These are phyloP conservation scores for Aramus guarauna DNA, from an alignment of 2,113 vertebrate genomes.

Conservation along the genomic window DNA sequence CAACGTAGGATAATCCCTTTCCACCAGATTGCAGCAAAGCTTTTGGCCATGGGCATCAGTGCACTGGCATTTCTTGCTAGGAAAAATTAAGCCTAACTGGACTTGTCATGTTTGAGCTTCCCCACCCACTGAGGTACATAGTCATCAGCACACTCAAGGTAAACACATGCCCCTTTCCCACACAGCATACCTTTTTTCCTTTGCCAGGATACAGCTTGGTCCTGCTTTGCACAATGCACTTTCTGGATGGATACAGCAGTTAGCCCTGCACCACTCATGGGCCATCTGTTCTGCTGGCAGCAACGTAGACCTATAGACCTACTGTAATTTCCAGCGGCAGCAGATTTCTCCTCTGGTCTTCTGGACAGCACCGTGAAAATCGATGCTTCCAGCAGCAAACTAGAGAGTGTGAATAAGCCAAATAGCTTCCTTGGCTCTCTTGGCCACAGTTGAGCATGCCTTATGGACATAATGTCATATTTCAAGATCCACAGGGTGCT, in stretches of 20 bases:
- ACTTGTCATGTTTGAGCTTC: background rate
- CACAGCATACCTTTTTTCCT: background rate
- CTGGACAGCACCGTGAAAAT: background rate
- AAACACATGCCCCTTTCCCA: background rate
- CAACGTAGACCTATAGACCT: background rate
- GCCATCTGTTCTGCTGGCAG: background rate
- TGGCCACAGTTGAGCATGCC: fast-evolving
- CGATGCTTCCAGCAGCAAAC: background rate
- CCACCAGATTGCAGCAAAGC: background rate
- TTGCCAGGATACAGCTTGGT: background rate
- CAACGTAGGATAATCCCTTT: background rate
- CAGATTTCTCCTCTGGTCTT: background rate
- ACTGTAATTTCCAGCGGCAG: background rate
- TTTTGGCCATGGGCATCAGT: background rate
- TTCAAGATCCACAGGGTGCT: background rate
- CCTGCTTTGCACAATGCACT: background rate
- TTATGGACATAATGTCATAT: background rate
- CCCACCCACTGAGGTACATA: background rate
- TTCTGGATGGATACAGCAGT: background rate
- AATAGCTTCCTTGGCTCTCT: background rate
- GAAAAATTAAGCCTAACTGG: background rate
- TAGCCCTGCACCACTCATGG: background rate
- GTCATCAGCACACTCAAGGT: background rate
- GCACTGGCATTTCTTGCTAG: background rate
- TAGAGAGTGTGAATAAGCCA: background rate